Evolutionary conservation across 2,797 vertebrate species (phyloP).

Genomic region (Acestrorhynchus altus): DNA sequence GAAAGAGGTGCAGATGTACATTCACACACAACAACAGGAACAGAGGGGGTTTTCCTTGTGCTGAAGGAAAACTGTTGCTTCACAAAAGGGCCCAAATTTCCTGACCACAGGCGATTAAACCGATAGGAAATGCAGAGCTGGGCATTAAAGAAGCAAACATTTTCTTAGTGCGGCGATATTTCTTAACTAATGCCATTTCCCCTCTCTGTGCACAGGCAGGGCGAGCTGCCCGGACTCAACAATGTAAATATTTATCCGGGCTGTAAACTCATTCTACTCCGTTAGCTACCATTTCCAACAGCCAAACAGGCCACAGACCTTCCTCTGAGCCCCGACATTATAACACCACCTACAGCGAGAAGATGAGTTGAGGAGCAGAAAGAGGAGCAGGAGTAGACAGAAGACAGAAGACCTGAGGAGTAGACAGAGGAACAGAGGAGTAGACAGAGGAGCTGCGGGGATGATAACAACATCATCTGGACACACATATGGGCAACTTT

Average conservation of each 20-base stretch:
- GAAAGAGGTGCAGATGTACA: too few species aligned
- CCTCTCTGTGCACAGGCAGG: conserved; percentile 22
- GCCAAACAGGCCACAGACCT: conserved; percentile 60
- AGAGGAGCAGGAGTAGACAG: too few species aligned
- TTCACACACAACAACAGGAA: neutral
- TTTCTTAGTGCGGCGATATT: conserved; percentile 25
- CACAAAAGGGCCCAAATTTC: neutral
- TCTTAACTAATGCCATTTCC: conserved; percentile 32
- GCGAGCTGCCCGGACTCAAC: conserved; percentile 41
- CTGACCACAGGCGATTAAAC: neutral
- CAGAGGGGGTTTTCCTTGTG: too few species aligned
- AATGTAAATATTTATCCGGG: conserved; percentile 54
- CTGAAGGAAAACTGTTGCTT: neutral
- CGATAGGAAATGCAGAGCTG: neutral
- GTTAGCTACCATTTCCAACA: conserved; percentile 40
- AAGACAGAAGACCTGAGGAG: too few species aligned
- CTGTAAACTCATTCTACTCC: conserved; percentile 53
- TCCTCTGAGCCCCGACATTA: neutral
- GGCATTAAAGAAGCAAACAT: conserved; percentile 3
- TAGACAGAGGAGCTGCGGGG: too few species aligned
- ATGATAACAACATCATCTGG: too few species aligned
- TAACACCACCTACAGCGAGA: neutral
- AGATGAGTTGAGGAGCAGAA: too few species aligned
- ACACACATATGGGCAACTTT: conserved; percentile 51
- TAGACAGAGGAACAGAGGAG: too few species aligned